phyloP scores from a whole-genome alignment of 1,140 invertebrate species.

The Delia radicum region DNA sequence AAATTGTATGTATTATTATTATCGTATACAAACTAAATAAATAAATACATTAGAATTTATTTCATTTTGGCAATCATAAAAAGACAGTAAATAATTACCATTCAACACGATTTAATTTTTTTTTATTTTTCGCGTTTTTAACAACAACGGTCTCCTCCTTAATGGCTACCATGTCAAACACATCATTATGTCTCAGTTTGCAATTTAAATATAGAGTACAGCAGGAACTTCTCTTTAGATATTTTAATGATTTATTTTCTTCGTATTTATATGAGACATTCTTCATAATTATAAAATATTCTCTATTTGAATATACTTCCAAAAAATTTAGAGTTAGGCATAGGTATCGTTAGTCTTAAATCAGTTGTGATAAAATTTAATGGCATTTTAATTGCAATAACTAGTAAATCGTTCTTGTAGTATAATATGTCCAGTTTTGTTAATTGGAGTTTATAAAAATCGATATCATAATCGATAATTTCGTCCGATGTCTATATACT shows the following conservation, averaged over 20 bases:
- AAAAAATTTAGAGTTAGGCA: not conserved
- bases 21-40: no score
- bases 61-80: not conserved
- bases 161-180: not conserved
- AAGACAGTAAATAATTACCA: not conserved
- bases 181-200: not conserved
- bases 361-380: not conserved
- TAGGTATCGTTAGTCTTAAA: no score
- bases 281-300: no score
- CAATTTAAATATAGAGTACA: not conserved
- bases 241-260: slow-evolving; percentile 1
- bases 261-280: not conserved
- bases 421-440: no score
- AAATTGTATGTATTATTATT: no score
- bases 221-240: not conserved
- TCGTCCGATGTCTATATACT: not conserved
- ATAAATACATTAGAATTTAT: no score
- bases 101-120: not conserved
- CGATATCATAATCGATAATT: not conserved
- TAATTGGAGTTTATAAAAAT: not conserved
- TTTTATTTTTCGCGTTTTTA: not conserved
- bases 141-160: not conserved
- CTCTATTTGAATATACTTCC: not conserved
- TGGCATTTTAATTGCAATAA: not conserved
- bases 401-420: not conserved